A percentile compares a stretch with the other conserved stretches of the same genome.
Evolutionary conservation across 2,888 invertebrate genomes (phyloP).

Genomic region (Apotomis capreana): DNA sequence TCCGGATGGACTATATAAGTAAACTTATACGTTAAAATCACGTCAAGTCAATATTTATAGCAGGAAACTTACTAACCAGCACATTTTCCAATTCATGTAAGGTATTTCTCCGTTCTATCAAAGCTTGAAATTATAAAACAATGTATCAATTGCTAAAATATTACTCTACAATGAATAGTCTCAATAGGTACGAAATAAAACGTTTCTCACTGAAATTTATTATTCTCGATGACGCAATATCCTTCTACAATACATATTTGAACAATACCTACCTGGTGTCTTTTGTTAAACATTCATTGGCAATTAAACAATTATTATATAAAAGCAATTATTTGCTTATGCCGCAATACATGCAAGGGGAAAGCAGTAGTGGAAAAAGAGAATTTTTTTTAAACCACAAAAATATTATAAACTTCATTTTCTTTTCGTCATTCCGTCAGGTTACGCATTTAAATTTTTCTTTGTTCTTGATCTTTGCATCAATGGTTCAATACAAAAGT

Average conservation of each 20-base stretch:
- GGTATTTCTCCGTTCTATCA: no score
- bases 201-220: neutral
- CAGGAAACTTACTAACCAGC: no score
- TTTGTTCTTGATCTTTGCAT: no score
- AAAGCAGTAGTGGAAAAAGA: neutral
- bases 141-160: neutral
- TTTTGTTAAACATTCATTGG: constrained; percentile 31
- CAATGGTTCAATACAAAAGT: no score
- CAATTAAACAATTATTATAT: constrained; percentile 32
- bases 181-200: neutral
- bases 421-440: no score
- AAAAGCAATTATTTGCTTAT: constrained; percentile 18
- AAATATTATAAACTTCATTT: no score
- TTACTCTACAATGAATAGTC: neutral
- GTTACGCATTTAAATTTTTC: no score
- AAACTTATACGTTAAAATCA: no score
- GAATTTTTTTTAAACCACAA: neutral
- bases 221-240: constrained; percentile 18
- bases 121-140: no score
- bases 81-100: no score
- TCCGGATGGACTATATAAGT: no score
- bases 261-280: constrained; percentile 9
- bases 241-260: neutral
- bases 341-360: neutral
- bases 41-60: no score